Percentiles rank a stretch among this genome's conserved stretches.
These are phyloP conservation scores for Mirounga angustirostris DNA, from an alignment of 2,113 vertebrate genomes.

Conservation along the genomic window DNA sequence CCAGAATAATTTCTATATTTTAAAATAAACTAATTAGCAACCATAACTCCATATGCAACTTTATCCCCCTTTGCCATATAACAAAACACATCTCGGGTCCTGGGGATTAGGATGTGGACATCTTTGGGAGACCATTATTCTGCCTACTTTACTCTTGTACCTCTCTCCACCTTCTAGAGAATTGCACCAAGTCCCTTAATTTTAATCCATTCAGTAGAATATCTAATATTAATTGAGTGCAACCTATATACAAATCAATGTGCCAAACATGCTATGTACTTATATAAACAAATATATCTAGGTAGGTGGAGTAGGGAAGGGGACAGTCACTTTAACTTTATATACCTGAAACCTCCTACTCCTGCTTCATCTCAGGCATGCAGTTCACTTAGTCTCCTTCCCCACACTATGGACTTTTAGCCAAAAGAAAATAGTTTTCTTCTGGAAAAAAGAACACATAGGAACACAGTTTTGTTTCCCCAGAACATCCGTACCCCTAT, in stretches of 20 bases:
- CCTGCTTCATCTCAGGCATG: not conserved
- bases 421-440: not conserved
- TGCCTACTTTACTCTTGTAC: not conserved
- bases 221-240: not conserved
- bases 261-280: not conserved
- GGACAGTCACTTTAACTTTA: not conserved
- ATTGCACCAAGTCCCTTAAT: not conserved
- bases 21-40: not conserved
- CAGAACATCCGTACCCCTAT: not conserved
- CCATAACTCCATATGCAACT: not conserved
- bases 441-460: not conserved
- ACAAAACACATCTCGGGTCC: not conserved
- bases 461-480: not conserved
- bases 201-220: not conserved
- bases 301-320: accelerated
- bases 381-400: not conserved
- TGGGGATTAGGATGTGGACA: not conserved
- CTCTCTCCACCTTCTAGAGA: not conserved
- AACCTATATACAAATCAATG: not conserved
- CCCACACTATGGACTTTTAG: not conserved
- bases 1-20: not conserved
- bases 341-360: not conserved
- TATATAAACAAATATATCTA: not conserved
- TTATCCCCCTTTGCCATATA: not conserved
- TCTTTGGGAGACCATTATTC: not conserved